Conservation (phyloP, 2,888 invertebrate genomes). For the Cantharis rufa region DNA sequence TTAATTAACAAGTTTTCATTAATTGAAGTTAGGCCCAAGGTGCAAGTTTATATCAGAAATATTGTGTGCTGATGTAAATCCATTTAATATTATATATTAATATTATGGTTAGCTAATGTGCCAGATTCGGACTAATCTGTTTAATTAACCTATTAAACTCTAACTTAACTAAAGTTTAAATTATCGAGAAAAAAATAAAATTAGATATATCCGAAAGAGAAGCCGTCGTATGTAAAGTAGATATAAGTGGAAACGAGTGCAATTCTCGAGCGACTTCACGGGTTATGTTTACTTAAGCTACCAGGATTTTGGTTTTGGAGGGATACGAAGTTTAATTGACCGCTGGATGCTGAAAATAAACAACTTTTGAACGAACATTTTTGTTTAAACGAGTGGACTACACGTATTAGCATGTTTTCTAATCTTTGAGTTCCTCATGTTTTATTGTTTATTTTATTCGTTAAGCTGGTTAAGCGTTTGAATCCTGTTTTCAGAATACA, state of each 20-base stretch:
- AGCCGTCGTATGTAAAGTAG: constrained; percentile 5
- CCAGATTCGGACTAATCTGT: background rate
- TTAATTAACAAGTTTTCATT: constrained; percentile 32
- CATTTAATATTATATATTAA: constrained; percentile 19
- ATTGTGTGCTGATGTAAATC: constrained; percentile 17
- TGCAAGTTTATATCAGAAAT: constrained; percentile 24
- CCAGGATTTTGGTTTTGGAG: constrained; percentile 26
- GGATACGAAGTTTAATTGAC: constrained; percentile 35
- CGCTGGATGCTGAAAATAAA: constrained; percentile 36
- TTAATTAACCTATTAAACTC: background rate
- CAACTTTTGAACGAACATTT: constrained; percentile 34
- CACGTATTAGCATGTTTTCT: constrained; percentile 40
- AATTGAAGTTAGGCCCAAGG: constrained; percentile 26
- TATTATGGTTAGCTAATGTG: background rate
- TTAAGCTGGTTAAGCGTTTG: constrained; percentile 32
- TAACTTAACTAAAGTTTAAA: background rate
- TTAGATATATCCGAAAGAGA: background rate
- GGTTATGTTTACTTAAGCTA: constrained; percentile 33
- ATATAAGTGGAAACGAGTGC: constrained; percentile 28
- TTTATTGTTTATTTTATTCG: constrained; percentile 38
- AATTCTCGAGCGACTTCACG: constrained; percentile 19
- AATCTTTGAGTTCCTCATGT: constrained; percentile 34
- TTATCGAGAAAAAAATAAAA: background rate
- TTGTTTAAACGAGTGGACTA: constrained; percentile 31
- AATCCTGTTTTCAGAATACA: constrained; percentile 10